phyloP scores from a whole-genome alignment of 2,797 vertebrate species.

The Sebastiscus tertius region DNA sequence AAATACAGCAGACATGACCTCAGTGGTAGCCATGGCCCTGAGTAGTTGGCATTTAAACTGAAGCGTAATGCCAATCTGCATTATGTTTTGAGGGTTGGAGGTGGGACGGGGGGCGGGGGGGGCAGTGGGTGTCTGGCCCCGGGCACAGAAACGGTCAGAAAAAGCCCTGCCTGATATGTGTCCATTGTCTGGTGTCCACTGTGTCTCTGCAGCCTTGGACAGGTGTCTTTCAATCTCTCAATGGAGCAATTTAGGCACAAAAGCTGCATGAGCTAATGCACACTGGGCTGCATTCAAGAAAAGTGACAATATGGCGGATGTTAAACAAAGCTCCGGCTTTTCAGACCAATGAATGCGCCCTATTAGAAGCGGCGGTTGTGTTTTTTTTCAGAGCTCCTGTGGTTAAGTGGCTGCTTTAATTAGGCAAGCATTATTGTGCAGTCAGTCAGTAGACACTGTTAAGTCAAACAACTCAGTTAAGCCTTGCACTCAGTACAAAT shows the following conservation, averaged over 20 bases:
- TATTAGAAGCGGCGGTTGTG: constrained; percentile 24
- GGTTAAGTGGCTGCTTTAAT: constrained; percentile 65
- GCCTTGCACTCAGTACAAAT: constrained; percentile 42
- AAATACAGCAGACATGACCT: constrained; percentile 22
- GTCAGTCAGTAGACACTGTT: constrained; percentile 56
- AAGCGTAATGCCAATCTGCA: constrained; percentile 28
- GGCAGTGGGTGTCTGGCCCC: background rate
- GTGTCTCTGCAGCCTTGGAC: constrained; percentile 5
- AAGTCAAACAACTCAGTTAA: constrained; percentile 60
- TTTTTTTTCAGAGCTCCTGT: constrained; percentile 38
- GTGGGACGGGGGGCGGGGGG: background rate
- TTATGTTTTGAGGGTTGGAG: constrained; percentile 17
- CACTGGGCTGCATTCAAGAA: constrained; percentile 20
- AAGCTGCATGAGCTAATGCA: constrained; percentile 21
- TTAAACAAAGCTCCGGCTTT: constrained; percentile 19
- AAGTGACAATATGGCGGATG: constrained; percentile 37
- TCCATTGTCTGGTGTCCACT: constrained; percentile 6
- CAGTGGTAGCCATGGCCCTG: constrained; percentile 1
- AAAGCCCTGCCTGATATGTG: background rate
- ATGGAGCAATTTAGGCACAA: constrained; percentile 8
- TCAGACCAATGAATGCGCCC: constrained; percentile 25
- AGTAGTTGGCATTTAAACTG: constrained; percentile 42
- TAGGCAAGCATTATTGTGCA: constrained; percentile 63
- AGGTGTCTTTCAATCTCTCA: constrained; percentile 27
- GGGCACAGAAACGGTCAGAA: background rate